Evolutionary conservation across 2,113 vertebrate genomes (phyloP), one percentile per base, ranked within the genome.

Genomic region (Melozone crissalis): DNA sequence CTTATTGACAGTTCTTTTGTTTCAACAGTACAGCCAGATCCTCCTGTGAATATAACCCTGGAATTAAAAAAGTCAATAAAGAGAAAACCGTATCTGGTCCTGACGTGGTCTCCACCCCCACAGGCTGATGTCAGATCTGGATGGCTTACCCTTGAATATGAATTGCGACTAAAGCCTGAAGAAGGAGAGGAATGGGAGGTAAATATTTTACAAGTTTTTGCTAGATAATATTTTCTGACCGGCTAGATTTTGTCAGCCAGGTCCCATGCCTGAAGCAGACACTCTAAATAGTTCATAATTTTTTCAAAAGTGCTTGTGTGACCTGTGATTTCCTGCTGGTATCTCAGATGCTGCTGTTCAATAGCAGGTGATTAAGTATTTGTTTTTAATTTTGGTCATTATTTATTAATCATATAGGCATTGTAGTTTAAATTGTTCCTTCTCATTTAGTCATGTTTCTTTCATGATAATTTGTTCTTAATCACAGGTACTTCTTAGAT

Each of bases 111-210:
- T 86, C 98, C 99, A 46, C 99, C 99, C 4, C 96, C 63, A 0
- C 96, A 98, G 51, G 98, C 98, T 46, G 99, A 99, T 90, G 97
- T 98, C 21, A 98, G 97, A 73, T 98, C 98, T 5, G 99, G 99
- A 31, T 99, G 99, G 99, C 98, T 99, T 93, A 99, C 98, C 2
- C 98, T 99, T 54, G 90, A 98, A 58, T 99, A 99, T 13, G 98
- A 99, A 97, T 94, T 99, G 63, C 97, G 98, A 19, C 89, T 99
- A 55, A 99, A 98, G 93, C 89, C 98, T 43, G 98, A 98, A 86
- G 98, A 97, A 75, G 96, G 97, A 55, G 95, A 96, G 4, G 97
- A 98, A 13, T 99, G 99, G 99, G 99, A 99, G 98, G 99, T 99
- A 86, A 97, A 65, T 4, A 57, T 63, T 7, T 37, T 43, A 19